Evolutionary conservation across 2,888 invertebrate genomes (phyloP).

Genomic region (Ariolimax columbianus): DNA sequence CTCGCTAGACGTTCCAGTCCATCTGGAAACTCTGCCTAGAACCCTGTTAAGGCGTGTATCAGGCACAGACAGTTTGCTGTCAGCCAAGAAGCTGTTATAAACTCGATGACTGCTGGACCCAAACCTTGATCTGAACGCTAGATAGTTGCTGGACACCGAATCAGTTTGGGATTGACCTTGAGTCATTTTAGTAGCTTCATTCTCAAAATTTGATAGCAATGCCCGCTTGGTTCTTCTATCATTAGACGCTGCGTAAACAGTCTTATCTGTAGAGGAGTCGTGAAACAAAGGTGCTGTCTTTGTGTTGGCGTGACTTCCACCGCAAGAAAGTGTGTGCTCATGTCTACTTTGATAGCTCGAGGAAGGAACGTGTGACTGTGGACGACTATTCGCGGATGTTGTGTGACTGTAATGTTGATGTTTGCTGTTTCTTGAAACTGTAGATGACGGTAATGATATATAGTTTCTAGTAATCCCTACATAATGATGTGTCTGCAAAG

Average conservation of each 20-base stretch:
- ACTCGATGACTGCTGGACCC: neutral
- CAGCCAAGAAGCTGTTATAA: neutral
- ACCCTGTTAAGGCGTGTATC: too few relatives aligned
- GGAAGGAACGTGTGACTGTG: neutral
- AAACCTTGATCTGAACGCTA: neutral
- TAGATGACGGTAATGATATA: neutral
- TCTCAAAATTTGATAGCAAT: neutral
- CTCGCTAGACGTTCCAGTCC: too few relatives aligned
- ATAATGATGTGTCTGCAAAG: too few relatives aligned
- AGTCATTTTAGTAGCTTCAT: neutral
- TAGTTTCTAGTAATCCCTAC: too few relatives aligned
- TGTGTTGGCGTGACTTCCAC: neutral
- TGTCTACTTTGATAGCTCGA: neutral
- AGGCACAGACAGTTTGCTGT: too few relatives aligned
- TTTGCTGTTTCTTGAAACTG: neutral
- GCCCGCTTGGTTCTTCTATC: conserved; percentile 3
- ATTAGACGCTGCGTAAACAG: neutral
- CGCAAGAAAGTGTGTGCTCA: neutral
- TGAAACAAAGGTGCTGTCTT: neutral
- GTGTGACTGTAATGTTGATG: neutral
- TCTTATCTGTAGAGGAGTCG: neutral
- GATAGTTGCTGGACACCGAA: neutral
- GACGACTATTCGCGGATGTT: neutral
- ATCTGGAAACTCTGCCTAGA: too few relatives aligned
- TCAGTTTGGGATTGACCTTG: neutral